phyloP scores from a whole-genome alignment of 2,888 invertebrate genomes.

The Ormyrus nitidulus region DNA sequence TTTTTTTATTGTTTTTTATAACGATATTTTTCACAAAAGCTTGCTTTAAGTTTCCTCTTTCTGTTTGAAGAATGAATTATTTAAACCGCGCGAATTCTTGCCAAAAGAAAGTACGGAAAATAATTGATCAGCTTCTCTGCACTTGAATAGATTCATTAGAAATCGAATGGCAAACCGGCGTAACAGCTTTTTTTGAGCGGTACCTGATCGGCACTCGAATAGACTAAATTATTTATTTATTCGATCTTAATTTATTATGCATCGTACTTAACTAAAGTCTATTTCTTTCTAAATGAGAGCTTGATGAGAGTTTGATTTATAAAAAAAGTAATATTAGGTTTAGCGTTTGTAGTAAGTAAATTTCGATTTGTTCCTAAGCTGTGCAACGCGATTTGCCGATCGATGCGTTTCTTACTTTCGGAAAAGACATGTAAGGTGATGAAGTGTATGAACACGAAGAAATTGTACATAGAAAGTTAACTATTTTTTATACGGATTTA shows the following conservation, averaged over 20 bases:
- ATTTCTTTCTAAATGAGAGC: not conserved
- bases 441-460: conserved; percentile 49
- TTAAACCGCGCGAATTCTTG: conserved; percentile 45
- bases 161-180: conserved; percentile 47
- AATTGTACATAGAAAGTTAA: conserved; percentile 63
- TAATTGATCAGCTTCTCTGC: conserved; percentile 62
- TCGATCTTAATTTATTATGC: no score
- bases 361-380: conserved; percentile 45
- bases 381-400: conserved; percentile 60
- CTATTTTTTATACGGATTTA: conserved; percentile 72
- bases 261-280: not conserved
- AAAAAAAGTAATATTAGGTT: conserved; percentile 35
- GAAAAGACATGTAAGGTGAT: conserved; percentile 58
- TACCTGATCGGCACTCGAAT: no score
- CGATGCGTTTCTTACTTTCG: conserved; percentile 24
- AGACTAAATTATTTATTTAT: not conserved
- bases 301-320: not conserved
- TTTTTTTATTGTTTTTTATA: conserved; percentile 62
- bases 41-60: not conserved
- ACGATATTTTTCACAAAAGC: conserved; percentile 10
- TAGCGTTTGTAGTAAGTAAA: conserved; percentile 20
- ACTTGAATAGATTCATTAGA: conserved; percentile 60
- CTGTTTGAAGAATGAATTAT: conserved; percentile 2
- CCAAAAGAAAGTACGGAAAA: conserved; percentile 51
- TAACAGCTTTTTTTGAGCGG: conserved; percentile 24